Conservation (phyloP, 2,797 vertebrate genomes). For the Triplophysa yarkandensis region DNA sequence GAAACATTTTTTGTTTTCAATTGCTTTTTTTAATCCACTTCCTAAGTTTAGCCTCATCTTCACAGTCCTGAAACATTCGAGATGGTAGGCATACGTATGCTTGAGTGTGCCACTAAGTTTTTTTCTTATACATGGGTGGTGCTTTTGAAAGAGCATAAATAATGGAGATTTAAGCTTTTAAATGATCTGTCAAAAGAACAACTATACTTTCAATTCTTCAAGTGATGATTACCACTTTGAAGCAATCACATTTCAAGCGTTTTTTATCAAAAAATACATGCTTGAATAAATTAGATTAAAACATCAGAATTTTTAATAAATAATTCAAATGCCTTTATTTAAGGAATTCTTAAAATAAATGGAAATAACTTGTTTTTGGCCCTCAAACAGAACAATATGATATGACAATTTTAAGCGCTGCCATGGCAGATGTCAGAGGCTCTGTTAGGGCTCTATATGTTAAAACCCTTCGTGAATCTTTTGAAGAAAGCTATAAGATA, state of each 20-base stretch:
- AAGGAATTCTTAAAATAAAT: too few species aligned
- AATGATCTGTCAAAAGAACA: slow-evolving; percentile 43
- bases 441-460: too few species aligned
- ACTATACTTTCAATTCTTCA: slow-evolving; percentile 8
- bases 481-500: too few species aligned
- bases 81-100: slow-evolving; percentile 44
- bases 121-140: slow-evolving; percentile 50
- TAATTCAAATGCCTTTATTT: background rate
- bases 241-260: background rate
- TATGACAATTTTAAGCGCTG: too few species aligned
- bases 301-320: background rate
- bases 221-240: background rate
- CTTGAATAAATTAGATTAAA: background rate
- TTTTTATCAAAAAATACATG: too few species aligned
- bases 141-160: slow-evolving; percentile 47
- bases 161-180: slow-evolving; percentile 50
- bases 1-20: background rate
- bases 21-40: background rate
- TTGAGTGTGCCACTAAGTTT: slow-evolving; percentile 36
- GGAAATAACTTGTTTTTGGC: too few species aligned
- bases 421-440: too few species aligned
- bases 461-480: too few species aligned
- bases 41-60: slow-evolving; percentile 19
- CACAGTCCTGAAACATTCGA: slow-evolving; percentile 35
- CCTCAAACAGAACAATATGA: too few species aligned